Evolutionary conservation across 2,113 vertebrate genomes (phyloP), one percentile per base, ranked within the genome.

Genomic region (Trinectes maculatus): DNA sequence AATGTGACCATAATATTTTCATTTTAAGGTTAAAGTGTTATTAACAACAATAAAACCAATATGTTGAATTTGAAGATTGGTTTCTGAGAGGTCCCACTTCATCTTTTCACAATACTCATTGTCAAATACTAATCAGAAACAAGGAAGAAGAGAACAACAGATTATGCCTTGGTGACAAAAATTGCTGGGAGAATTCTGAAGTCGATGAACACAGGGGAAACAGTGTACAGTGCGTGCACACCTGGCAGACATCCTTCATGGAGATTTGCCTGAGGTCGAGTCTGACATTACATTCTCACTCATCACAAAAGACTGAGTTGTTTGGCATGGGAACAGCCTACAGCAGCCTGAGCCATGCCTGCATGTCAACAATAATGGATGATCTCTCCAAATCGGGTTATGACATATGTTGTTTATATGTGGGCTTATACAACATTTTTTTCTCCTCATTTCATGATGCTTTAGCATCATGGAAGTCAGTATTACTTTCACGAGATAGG

Each of bases 251-350:
- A 77, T 85, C 56, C 28, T 73, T 80, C 71, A 77, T 15, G 72
- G 29, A 80, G 10, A 57, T 43, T 57, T 36, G 78, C 84, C 70
- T 13, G 49, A 70, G 78, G 85, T 78, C 84, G 63, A 56, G 42
- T 76, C 56, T 89, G 78, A 78, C 80, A 86, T 76, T 84, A 80
- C 55, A 82, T 77, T 77, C 70, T 19, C 44, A 85, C 52, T 77
- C 74, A 71, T 82, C 74, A 71, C 36, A 77, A 85, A 73, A 83
- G 66, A 86, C 63, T 48, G 51, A 61, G 63, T 69, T 13, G 25
- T 77, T 79, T 80, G 81, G 66, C 65, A 61, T 49, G 40, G 57
- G 42, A 75, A 65, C 56, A 58, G 64, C 73, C 71, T 40, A 36
- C 59, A 67, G 65, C 40, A 36, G 15, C 16, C 3, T 6, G 22